Percentiles rank a stretch among this genome's conserved stretches.
Evolutionary conservation across 2,113 vertebrate species (phyloP).

Genomic region (Psittacara wagleri): DNA sequence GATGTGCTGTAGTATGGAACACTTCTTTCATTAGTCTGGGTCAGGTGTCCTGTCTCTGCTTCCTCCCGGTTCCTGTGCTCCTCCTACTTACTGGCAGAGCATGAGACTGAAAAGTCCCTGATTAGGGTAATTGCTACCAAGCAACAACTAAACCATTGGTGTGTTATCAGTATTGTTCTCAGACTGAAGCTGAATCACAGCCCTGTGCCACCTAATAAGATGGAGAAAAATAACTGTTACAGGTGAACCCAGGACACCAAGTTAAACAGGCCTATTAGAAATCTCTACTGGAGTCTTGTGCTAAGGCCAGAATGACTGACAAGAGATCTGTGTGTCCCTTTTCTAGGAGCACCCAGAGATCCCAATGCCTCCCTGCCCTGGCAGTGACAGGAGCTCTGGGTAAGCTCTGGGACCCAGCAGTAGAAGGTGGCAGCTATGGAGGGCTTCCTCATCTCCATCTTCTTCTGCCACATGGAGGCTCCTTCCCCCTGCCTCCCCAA

Average conservation of each 20-base stretch:
- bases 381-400: fast-evolving
- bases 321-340: neutral
- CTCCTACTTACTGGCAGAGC: neutral
- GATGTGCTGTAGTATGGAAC: neutral
- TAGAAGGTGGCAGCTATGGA: neutral
- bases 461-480: neutral
- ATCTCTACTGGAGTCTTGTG: neutral
- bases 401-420: too few species aligned
- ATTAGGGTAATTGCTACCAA: neutral
- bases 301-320: neutral
- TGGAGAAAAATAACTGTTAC: neutral
- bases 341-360: fast-evolving
- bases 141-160: neutral
- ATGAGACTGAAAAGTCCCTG: neutral
- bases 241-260: neutral
- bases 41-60: neutral
- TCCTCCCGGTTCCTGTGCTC: neutral
- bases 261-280: neutral
- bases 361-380: neutral
- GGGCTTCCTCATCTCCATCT: neutral
- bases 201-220: neutral
- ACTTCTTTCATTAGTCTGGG: neutral
- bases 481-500: fast-evolving
- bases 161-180: neutral
- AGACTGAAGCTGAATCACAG: neutral